phyloP scores from a whole-genome alignment of 1,140 invertebrate species.

The Drosophila albomicans region DNA sequence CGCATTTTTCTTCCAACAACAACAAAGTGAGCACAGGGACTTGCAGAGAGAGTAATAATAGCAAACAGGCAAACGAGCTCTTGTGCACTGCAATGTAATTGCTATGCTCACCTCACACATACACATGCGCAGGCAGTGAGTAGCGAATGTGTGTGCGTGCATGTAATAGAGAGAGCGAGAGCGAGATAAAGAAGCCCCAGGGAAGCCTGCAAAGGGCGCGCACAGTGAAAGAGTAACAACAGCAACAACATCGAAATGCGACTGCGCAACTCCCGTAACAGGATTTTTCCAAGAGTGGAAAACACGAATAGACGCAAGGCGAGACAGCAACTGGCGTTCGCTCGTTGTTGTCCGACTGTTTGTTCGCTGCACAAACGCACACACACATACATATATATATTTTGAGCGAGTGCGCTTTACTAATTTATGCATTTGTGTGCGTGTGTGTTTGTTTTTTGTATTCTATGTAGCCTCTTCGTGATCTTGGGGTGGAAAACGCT shows the following conservation, averaged over 20 bases:
- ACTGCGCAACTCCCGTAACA: slow-evolving; percentile 55
- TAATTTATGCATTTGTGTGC: slow-evolving; percentile 12
- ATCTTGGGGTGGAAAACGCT: slow-evolving; percentile 60
- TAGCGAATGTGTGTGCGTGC: not conserved
- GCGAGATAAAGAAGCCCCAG: not conserved
- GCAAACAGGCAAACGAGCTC: slow-evolving; percentile 20
- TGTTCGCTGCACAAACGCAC: slow-evolving; percentile 4
- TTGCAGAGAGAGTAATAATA: slow-evolving; percentile 23
- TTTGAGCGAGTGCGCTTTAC: slow-evolving; percentile 10
- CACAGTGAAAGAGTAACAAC: slow-evolving; percentile 50
- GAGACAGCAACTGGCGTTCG: slow-evolving; percentile 13
- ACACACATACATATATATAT: slow-evolving; percentile 13
- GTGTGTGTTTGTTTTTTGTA: slow-evolving; percentile 3
- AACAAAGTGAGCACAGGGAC: slow-evolving; percentile 16
- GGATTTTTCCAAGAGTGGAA: slow-evolving; percentile 56
- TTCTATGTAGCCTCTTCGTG: slow-evolving; percentile 60
- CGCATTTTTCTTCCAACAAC: slow-evolving; percentile 52
- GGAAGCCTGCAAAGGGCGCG: slow-evolving; percentile 71
- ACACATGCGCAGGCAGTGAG: slow-evolving; percentile 24
- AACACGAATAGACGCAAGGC: slow-evolving; percentile 8
- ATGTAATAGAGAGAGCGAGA: slow-evolving; percentile 7
- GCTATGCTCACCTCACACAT: slow-evolving; percentile 20
- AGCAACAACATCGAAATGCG: not conserved
- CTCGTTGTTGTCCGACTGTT: slow-evolving; percentile 4
- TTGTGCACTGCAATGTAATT: slow-evolving; percentile 61